Base-by-base conservation (phyloP, 2,888 invertebrate genomes). In the Rhingia campestris region DNA sequence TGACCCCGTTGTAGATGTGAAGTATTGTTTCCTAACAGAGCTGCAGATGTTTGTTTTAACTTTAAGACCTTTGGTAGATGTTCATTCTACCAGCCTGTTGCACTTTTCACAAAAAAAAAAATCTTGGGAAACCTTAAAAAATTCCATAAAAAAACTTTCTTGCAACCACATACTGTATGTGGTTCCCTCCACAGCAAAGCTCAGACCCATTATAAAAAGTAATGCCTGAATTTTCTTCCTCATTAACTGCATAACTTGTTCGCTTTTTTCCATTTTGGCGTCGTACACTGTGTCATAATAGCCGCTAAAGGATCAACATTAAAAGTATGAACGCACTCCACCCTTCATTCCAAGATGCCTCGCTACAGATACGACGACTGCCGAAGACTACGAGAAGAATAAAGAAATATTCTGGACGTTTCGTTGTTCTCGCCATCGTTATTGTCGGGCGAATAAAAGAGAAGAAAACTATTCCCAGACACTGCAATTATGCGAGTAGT, bases 401-500 rank as follows among this genome's bases (percentile, higher is more conserved):
- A 70, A 49, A 49, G 49, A 14, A 37, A 51, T 41, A 51, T 47
- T 49, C 47, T 32, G 14, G 39, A 69, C 30, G 47, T 9, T 12
- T 14, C 12, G 12, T 7, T 12, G 14, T 22, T 22, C 22, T 30
- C 49, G 22, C 22, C 22, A 7, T n/a, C n/a, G 6, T 22, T 7
- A 22, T 22, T 22, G 22, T 22, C 22, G 22, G 47, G 30, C 30
- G 41, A 74, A 67, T 35, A 47, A 80, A 80, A 49, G 56, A 49
- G 56, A 72, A 59, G 30, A 53, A 80, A 73, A 80, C 80, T 74
- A 54, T 74, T 69, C 49, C 67, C 74, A 73, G 74, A 80, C 67
- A 58, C n/a, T 70, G 75, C 75, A 81, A 81, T 75, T 81, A 81
- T 54, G 51, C 22, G 2, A 22, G 22, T 22, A 81, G 43, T 39